Evolutionary conservation across 2,797 vertebrate genomes (phyloP).

Genomic region (Oreochromis mossambicus): DNA sequence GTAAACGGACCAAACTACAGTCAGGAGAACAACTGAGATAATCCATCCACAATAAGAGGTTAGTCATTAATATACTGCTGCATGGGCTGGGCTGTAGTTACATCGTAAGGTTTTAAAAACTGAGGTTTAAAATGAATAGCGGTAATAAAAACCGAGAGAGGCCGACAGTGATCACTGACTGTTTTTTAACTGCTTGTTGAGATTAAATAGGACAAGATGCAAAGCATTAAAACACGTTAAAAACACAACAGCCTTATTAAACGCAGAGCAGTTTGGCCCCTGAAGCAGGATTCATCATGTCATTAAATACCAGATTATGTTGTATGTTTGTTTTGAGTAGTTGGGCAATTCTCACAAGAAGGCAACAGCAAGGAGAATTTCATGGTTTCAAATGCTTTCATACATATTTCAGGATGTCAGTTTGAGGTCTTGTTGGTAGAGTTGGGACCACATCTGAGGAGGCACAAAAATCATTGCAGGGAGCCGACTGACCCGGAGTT

Average conservation of each 20-base stretch:
- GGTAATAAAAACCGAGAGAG: fast-evolving
- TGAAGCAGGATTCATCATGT: background rate
- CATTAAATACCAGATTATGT: background rate
- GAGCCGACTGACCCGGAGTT: background rate
- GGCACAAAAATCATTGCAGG: background rate
- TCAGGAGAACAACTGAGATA: background rate
- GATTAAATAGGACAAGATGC: background rate
- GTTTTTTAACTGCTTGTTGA: background rate
- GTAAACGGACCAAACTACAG: background rate
- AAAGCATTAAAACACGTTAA: background rate
- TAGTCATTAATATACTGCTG: background rate
- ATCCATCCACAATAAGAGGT: background rate
- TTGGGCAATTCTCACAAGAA: background rate
- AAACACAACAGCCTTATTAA: background rate
- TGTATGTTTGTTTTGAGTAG: background rate
- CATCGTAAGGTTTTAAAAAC: background rate
- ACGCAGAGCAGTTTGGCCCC: background rate
- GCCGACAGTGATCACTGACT: background rate
- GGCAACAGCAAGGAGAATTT: background rate
- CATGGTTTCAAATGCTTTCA: background rate
- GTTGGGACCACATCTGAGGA: background rate
- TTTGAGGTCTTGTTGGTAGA: background rate
- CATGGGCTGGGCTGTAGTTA: no score
- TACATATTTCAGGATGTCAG: fast-evolving
- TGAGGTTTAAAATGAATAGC: background rate